Conservation (phyloP, 2,113 vertebrate genomes). For the Mohoua ochrocephala region DNA sequence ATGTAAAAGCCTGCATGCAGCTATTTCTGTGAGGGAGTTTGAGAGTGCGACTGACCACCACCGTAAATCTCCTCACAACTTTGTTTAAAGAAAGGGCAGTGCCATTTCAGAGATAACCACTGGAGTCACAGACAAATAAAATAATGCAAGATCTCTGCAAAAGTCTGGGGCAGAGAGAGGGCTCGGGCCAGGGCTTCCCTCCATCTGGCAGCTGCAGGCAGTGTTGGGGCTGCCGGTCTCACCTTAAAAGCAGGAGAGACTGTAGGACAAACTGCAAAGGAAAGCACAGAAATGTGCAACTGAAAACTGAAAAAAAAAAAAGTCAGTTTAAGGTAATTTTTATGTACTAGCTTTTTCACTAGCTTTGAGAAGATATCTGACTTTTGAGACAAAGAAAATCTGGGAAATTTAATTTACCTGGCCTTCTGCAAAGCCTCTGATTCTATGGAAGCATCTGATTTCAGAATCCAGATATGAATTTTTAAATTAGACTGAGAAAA, state of each 20-base stretch:
- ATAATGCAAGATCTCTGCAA: not conserved
- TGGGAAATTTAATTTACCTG: not conserved
- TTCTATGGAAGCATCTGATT: not conserved
- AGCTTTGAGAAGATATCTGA: not conserved
- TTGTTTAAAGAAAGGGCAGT: not conserved
- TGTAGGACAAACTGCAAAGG: not conserved
- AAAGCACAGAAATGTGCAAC: not conserved
- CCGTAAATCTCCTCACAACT: not conserved
- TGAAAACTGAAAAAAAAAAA: not conserved
- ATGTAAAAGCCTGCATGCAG: rapidly evolving
- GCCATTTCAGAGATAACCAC: not conserved
- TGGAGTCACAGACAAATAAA: not conserved
- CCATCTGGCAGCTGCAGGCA: not conserved
- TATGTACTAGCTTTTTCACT: not conserved
- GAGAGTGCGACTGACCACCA: rapidly evolving
- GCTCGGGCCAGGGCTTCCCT: not conserved
- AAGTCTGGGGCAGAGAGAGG: not conserved
- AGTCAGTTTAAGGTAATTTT: not conserved
- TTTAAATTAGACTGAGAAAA: not conserved
- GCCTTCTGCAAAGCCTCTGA: not conserved
- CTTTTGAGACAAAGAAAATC: not conserved
- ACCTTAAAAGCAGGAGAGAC: rapidly evolving
- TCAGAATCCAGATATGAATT: not conserved
- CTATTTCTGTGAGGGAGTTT: not conserved
- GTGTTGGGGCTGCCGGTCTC: not conserved